phyloP scores from a whole-genome alignment of 2,888 invertebrate genomes.

The Osmoderma eremita region DNA sequence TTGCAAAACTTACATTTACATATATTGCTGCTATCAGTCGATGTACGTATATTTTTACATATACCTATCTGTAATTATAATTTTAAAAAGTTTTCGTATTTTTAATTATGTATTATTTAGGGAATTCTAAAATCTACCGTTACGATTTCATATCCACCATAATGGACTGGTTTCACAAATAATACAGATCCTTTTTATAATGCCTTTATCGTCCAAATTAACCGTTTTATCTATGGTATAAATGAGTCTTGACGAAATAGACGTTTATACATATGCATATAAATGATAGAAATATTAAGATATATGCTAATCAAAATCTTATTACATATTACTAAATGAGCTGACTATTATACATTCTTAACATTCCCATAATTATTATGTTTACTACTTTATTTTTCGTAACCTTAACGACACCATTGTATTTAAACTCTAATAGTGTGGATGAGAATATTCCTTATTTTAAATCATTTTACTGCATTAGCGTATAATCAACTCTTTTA shows the following conservation, averaged over 20 bases:
- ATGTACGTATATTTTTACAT: too few relatives aligned
- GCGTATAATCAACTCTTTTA: not conserved
- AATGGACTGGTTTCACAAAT: too few relatives aligned
- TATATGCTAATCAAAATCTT: not conserved
- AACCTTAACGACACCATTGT: slow-evolving; percentile 11
- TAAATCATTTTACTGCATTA: slow-evolving; percentile 1
- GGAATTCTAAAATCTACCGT: not conserved
- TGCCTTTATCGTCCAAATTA: too few relatives aligned
- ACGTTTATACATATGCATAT: not conserved
- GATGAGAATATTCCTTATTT: slow-evolving; percentile 18
- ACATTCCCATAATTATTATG: not conserved
- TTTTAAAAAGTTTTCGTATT: too few relatives aligned
- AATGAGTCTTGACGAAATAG: not conserved
- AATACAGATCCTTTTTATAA: not conserved
- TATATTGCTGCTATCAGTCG: too few relatives aligned
- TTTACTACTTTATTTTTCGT: not conserved
- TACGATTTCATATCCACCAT: not conserved
- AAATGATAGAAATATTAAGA: slow-evolving; percentile 17
- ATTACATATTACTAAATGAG: too few relatives aligned
- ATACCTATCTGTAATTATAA: too few relatives aligned
- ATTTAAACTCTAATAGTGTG: slow-evolving; percentile 4
- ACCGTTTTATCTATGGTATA: too few relatives aligned
- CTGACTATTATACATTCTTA: too few relatives aligned
- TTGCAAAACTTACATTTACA: too few relatives aligned
- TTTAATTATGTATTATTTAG: not conserved